Evolutionary conservation across 2,888 invertebrate species (phyloP), one percentile per base, ranked within the genome.

Genomic region (Tiliacea aurago): DNA sequence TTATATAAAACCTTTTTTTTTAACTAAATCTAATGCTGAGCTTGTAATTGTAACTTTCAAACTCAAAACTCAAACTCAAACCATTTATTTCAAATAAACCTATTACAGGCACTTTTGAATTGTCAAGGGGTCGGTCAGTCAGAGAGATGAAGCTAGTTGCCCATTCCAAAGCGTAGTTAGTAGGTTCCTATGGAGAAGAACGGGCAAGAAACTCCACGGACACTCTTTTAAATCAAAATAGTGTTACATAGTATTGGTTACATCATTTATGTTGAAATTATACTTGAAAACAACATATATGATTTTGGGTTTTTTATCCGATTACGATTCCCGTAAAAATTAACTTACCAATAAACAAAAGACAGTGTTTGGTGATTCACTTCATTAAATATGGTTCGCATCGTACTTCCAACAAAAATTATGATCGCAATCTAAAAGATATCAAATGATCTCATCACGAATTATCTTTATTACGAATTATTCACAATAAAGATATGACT

Each of bases 381-480:
- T 62, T 65, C 20, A 45, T 59, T 58, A 28, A 28, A 58, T 70
- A 58, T 28, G 51, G 51, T 41, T 62, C 33, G 20, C 58, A 79
- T 67, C 53, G 63, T 67, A 84, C n/a, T 81, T 81, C 58, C 65
- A 67, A 64, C 56, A 72, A 74, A 79, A 77, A 76, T 62, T 56
- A 80, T 72, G 58, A 84, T 76, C 55, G n/a, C 59, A 76, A 77
- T 79, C 65, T 64, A 63, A 76, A 80, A 65, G 33, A 71, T 71
- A 73, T 53, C n/a, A 64, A 69, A 76, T 79, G 84, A 84, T 73
- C 76, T 83, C 83, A 85, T 72, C 69, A 70, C 45, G 70, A 61
- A 69, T 81, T 81, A 84, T 81, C 49, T 56, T 70, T 58, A 70
- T 49, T 63, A 59, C 51, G 18, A 71, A 73, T 84, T 63, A 67